Conservation (phyloP, 1,140 invertebrate species). For the Grapholita molesta region DNA sequence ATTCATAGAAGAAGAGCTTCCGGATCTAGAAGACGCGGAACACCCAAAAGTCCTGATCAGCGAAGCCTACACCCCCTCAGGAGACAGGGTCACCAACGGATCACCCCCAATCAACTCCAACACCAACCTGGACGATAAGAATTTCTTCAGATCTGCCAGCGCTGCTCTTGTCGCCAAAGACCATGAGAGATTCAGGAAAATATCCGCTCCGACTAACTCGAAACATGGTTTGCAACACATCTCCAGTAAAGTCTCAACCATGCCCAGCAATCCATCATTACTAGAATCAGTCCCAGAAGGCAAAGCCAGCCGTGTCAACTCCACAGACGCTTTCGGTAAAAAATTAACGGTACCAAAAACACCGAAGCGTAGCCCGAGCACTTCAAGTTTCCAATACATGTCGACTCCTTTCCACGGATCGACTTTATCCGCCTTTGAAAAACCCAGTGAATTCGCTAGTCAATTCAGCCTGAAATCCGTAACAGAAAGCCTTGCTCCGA, state of each 20-base stretch:
- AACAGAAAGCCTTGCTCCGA: slow-evolving; percentile 75
- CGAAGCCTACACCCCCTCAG: slow-evolving; percentile 37
- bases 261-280: slow-evolving; percentile 54
- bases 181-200: slow-evolving; percentile 57
- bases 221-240: slow-evolving; percentile 56
- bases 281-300: slow-evolving; percentile 65
- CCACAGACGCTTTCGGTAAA: slow-evolving; percentile 54
- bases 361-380: slow-evolving; percentile 84
- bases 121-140: slow-evolving; percentile 44
- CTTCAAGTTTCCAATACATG: slow-evolving; percentile 89
- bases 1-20: slow-evolving; percentile 53
- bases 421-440: slow-evolving; percentile 84
- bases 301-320: slow-evolving; percentile 48
- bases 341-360: slow-evolving; percentile 59
- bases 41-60: slow-evolving; percentile 51
- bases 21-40: slow-evolving; percentile 35
- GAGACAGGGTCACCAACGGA: slow-evolving; percentile 47
- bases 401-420: slow-evolving; percentile 91
- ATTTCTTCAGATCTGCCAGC: slow-evolving; percentile 76
- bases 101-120: slow-evolving; percentile 56
- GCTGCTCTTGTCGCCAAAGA: slow-evolving; percentile 65
- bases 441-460: slow-evolving; percentile 87
- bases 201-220: slow-evolving; percentile 53
- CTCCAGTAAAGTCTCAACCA: slow-evolving; percentile 49
- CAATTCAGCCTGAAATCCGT: slow-evolving; percentile 86